phyloP scores from a whole-genome alignment of 1,140 invertebrate genomes.

The Heliconius nattereri region DNA sequence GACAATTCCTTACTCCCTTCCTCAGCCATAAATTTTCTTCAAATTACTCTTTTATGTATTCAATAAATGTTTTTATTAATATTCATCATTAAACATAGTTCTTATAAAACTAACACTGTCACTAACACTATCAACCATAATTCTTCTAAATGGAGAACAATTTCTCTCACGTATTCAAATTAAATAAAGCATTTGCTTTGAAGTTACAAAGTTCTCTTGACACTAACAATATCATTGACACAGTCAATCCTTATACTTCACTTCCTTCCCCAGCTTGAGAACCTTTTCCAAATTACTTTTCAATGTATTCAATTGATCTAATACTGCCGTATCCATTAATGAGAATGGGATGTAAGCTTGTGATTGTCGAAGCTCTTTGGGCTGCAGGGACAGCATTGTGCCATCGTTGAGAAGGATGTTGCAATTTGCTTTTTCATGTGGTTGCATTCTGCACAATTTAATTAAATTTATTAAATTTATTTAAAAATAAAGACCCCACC shows the following conservation, averaged over 20 bases:
- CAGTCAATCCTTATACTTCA: background rate
- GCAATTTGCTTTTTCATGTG: constrained; percentile 82
- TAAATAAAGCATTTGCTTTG: no score
- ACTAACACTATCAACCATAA: no score
- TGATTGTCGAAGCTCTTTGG: constrained; percentile 82
- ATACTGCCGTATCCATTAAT: constrained; percentile 77
- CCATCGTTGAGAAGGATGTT: constrained; percentile 84
- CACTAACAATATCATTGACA: background rate
- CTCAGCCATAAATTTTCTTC: constrained; percentile 78
- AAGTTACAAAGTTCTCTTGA: no score
- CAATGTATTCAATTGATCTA: constrained; percentile 81
- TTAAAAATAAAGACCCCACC: background rate
- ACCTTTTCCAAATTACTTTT: constrained; percentile 83
- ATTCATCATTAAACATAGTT: no score
- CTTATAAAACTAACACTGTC: no score
- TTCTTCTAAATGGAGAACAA: no score
- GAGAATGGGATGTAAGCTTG: constrained; percentile 78
- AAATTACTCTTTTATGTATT: constrained; percentile 82
- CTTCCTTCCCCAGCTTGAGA: constrained; percentile 63
- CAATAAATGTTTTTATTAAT: constrained; percentile 57
- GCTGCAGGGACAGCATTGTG: constrained; percentile 83
- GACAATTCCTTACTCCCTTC: constrained; percentile 43
- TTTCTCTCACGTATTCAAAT: no score
- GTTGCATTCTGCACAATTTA: constrained; percentile 55
- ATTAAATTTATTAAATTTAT: background rate